Conservation (phyloP, 2,797 vertebrate species). For the Cercopithecus mitis region DNA sequence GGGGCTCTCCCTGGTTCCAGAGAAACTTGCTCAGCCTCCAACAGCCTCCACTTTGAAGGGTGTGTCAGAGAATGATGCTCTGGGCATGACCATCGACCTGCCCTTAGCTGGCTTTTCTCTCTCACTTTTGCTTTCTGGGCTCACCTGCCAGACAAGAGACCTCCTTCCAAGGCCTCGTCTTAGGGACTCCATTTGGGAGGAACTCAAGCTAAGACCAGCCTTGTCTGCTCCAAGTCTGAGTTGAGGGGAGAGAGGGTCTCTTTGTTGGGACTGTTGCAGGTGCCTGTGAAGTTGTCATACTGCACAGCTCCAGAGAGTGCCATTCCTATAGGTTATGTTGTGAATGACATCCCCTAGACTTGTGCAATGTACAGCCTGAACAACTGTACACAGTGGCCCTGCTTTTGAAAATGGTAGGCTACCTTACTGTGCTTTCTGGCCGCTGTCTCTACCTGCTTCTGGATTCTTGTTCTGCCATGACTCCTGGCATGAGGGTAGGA, state of each 20-base stretch:
- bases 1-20: not conserved
- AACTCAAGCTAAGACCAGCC: not conserved
- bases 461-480: not conserved
- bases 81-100: not conserved
- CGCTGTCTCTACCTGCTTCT: not conserved
- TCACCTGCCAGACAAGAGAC: not conserved
- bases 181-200: not conserved
- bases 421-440: not conserved
- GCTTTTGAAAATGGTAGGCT: not conserved
- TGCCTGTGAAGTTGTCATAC: not conserved
- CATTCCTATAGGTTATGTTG: not conserved
- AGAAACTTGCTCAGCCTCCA: not conserved
- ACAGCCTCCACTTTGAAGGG: not conserved
- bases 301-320: not conserved
- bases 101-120: not conserved
- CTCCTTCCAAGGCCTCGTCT: not conserved
- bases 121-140: not conserved
- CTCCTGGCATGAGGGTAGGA: not conserved
- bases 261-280: not conserved
- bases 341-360: not conserved
- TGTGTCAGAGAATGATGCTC: not conserved
- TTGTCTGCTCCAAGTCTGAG: not conserved
- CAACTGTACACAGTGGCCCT: not conserved
- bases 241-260: not conserved
- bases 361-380: not conserved